phyloP scores from a whole-genome alignment of 2,113 vertebrate species.

The Aphyosemion australe region DNA sequence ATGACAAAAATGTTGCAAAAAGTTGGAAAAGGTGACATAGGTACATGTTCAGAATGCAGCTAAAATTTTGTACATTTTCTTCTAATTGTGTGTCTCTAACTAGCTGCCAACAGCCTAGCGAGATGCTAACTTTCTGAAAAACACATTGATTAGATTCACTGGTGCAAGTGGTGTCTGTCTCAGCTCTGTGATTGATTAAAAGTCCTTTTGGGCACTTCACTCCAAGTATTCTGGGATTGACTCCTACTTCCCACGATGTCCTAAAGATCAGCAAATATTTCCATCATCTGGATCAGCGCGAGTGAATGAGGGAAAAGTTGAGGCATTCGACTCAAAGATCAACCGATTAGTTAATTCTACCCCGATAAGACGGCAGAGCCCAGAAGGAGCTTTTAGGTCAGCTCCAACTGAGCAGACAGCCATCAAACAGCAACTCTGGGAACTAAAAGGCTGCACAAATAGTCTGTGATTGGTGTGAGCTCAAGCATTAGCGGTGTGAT shows the following conservation, averaged over 20 bases:
- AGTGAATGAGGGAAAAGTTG: slow-evolving; percentile 16
- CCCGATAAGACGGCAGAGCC: slow-evolving; percentile 34
- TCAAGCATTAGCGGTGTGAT: slow-evolving; percentile 45
- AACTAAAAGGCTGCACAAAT: slow-evolving; percentile 51
- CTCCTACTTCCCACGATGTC: slow-evolving; percentile 2
- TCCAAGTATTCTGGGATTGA: background rate
- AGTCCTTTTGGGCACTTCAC: background rate
- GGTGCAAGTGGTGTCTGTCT: background rate
- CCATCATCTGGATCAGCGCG: background rate
- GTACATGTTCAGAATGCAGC: too few species aligned
- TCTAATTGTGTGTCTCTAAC: too few species aligned
- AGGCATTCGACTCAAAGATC: slow-evolving; percentile 26
- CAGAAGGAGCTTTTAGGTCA: slow-evolving; percentile 12
- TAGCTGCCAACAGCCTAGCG: too few species aligned
- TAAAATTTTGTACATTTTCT: too few species aligned
- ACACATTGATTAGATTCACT: background rate
- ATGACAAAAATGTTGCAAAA: too few species aligned
- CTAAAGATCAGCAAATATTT: background rate
- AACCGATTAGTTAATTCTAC: slow-evolving; percentile 38
- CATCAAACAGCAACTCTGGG: slow-evolving; percentile 49
- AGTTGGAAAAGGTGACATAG: too few species aligned
- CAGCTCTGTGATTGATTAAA: background rate
- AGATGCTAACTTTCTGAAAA: background rate
- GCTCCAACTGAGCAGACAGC: slow-evolving; percentile 29
- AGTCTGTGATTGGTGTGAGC: slow-evolving; percentile 42